Percentiles rank a stretch among this genome's conserved stretches.
phyloP scores from a whole-genome alignment of 2,888 invertebrate genomes.

The Hirtodrosophila alboralis region DNA sequence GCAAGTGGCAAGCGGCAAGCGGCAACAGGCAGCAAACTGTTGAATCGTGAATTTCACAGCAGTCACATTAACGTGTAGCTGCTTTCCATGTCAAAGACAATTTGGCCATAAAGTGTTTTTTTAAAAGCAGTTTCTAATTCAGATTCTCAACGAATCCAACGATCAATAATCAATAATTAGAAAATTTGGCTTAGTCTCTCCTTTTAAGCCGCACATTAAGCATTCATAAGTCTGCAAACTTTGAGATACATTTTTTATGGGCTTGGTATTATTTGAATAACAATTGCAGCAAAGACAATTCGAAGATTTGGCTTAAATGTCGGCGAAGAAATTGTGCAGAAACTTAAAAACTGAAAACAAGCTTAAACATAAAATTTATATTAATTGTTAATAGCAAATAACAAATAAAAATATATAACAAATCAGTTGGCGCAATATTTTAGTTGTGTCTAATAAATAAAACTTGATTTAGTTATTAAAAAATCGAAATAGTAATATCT shows the following conservation, averaged over 20 bases:
- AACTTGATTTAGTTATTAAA: too few relatives aligned
- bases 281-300: too few relatives aligned
- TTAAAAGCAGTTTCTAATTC: conserved; percentile 32
- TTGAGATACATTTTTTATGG: conserved; percentile 14
- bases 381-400: too few relatives aligned
- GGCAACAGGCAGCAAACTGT: conserved; percentile 51
- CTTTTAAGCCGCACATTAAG: conserved; percentile 19
- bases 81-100: conserved; percentile 23
- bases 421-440: too few relatives aligned
- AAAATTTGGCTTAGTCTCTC: conserved; percentile 9
- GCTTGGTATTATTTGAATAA: too few relatives aligned
- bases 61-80: conserved; percentile 66
- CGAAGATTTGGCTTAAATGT: too few relatives aligned
- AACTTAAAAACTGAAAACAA: too few relatives aligned
- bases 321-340: too few relatives aligned
- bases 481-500: too few relatives aligned
- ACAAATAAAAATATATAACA: too few relatives aligned
- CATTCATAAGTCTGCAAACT: conserved; percentile 16
- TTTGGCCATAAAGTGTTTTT: conserved; percentile 40
- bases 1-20: conserved; percentile 3
- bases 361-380: too few relatives aligned
- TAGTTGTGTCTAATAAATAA: too few relatives aligned
- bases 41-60: conserved; percentile 75
- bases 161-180: conserved; percentile 47
- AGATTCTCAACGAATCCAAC: conserved; percentile 27